These are phyloP conservation scores for Chironomus striatipennis DNA, from an alignment of 1,140 invertebrate genomes.

Conservation along the genomic window DNA sequence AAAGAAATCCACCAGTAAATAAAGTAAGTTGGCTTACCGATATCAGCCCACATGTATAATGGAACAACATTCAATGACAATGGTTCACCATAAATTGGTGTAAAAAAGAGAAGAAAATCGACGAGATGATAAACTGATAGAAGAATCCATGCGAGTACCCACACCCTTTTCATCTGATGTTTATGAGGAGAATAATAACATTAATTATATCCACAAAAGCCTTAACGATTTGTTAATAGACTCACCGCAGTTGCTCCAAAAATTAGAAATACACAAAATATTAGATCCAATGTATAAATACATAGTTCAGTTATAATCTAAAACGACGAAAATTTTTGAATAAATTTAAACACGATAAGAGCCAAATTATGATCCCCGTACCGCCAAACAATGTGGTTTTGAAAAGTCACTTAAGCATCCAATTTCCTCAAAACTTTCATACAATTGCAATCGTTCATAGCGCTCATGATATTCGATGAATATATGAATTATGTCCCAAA, in stretches of 20 bases:
- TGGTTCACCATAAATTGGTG: not conserved
- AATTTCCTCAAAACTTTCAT: not conserved
- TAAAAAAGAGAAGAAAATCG: not conserved
- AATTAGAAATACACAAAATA: not conserved
- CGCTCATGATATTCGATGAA: not conserved
- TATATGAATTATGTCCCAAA: not conserved
- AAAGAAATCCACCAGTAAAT: too few species aligned
- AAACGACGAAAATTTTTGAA: not conserved
- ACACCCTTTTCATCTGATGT: constrained; percentile 8
- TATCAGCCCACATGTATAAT: not conserved
- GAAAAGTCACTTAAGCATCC: not conserved
- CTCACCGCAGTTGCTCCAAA: not conserved
- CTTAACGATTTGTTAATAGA: not conserved
- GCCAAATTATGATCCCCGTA: not conserved
- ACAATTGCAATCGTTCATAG: not conserved
- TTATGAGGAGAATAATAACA: not conserved
- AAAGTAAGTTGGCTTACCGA: not conserved
- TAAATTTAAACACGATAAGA: not conserved
- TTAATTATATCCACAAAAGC: constrained; percentile 7
- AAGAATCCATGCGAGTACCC: not conserved
- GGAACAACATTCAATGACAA: not conserved
- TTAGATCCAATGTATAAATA: not conserved
- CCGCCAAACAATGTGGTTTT: constrained; percentile 6
- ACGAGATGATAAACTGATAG: not conserved
- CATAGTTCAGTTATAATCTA: not conserved